Evolutionary conservation across 2,113 vertebrate species (phyloP), one percentile per base, ranked within the genome.

Genomic region (Pipa parva): DNA sequence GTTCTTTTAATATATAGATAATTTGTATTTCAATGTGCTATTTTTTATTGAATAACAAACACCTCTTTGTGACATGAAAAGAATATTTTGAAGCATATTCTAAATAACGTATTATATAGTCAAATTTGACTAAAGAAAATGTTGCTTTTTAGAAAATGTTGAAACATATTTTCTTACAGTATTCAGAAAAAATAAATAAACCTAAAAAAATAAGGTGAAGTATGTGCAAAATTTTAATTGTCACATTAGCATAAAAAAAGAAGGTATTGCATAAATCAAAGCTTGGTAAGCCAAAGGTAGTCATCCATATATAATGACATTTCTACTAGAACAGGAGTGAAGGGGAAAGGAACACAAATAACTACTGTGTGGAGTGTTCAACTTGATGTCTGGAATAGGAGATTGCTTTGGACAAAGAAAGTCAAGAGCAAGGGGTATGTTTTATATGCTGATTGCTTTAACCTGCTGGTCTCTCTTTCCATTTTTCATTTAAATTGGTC

Each of bases 231-330:
- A 67, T 59, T 68, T 67, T 67, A 67, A 67, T 67, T 68, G 65
- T 68, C 27, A 68, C 49, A 59, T 33, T 68, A 21, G 31, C 56
- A 52, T 59, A 26, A 48, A 52, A 65, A 33, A 56, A 45, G 21
- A 42, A 51, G 28, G 24, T 36, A 42, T 56, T 60, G 46, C 29
- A 60, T 68, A 60, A 68, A 68, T 68, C 65, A 68, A 31, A 17
- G 27, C 52, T 27, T 56, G 17, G 5, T 31, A 29, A 31, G 9
- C 31, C 12, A 18, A 29, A 57, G 37, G 55, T 50, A 67, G 65
- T 59, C 65, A 68, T 68, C 56, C 65, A 68, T 51, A 51, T 60
- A 59, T 59, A 59, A 68, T 52, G 65, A 68, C 56, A 68, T 68
- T 68, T 68, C 51, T 45, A 51, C 21, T 33, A 7, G 20, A 27